phyloP scores from a whole-genome alignment of 2,113 vertebrate genomes.

The Arothron firmamentum region DNA sequence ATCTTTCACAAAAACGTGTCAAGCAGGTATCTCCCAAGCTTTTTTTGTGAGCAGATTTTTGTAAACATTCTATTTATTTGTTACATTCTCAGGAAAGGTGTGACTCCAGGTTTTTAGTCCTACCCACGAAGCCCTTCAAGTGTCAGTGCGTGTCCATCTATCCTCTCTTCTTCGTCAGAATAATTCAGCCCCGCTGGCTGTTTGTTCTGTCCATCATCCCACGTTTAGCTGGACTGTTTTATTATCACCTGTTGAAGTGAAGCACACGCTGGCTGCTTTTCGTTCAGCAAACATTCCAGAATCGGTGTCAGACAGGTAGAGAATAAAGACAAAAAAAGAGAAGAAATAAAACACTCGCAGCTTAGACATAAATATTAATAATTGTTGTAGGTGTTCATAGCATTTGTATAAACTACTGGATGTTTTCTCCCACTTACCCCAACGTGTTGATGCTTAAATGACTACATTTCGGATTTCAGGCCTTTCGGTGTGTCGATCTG shows the following conservation, averaged over 20 bases:
- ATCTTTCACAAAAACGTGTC: too few relatives aligned
- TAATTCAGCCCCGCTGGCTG: conserved; percentile 2
- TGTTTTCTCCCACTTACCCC: conserved; percentile 44
- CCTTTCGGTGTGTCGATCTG: conserved; percentile 53
- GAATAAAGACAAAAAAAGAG: conserved; percentile 32
- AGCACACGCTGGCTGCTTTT: conserved; percentile 48
- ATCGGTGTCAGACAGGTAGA: conserved; percentile 38
- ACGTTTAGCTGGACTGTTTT: neutral
- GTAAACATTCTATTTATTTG: conserved; percentile 5
- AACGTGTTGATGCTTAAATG: conserved; percentile 51
- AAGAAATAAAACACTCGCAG: conserved; percentile 40
- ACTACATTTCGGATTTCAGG: conserved; percentile 51
- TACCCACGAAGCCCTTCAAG: conserved; percentile 22
- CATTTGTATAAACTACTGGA: conserved; percentile 58
- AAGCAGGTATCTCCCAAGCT: too few relatives aligned
- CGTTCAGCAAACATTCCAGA: conserved; percentile 61
- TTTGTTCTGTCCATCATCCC: conserved; percentile 11
- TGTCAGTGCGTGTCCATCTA: conserved; percentile 22
- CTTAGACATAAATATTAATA: conserved; percentile 42
- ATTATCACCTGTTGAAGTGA: conserved; percentile 18
- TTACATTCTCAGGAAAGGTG: conserved; percentile 55
- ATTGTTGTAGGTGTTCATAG: conserved; percentile 59
- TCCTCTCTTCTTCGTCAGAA: neutral
- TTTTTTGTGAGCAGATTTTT: too few relatives aligned
- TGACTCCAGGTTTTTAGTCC: conserved; percentile 17